Conservation (phyloP, 2,797 vertebrate genomes). For the Acridotheres tristis region DNA sequence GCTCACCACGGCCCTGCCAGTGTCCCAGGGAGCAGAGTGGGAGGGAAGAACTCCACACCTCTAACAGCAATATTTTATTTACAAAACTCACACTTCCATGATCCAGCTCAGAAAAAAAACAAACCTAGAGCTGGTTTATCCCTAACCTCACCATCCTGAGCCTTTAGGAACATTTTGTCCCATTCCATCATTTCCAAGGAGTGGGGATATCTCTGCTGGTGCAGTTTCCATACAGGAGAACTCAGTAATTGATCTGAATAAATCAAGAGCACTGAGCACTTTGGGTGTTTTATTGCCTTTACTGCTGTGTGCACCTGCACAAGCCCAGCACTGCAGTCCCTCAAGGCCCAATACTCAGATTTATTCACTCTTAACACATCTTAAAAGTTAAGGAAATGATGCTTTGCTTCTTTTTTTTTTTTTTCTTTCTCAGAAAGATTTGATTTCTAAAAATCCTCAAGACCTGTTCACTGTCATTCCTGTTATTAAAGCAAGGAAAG, state of each 20-base stretch:
- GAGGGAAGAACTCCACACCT: neutral
- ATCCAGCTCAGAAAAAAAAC: neutral
- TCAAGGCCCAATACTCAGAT: slow-evolving; percentile 8
- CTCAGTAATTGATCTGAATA: neutral
- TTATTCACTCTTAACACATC: slow-evolving; percentile 31
- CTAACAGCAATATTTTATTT: neutral
- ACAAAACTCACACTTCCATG: neutral
- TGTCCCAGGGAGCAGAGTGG: neutral
- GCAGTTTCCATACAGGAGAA: neutral
- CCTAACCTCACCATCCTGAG: accelerated
- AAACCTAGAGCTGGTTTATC: neutral
- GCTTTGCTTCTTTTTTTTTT: neutral
- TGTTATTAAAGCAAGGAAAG: neutral
- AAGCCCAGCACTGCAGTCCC: neutral
- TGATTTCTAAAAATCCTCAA: neutral
- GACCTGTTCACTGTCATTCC: neutral
- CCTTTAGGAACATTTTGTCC: neutral
- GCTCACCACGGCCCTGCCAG: accelerated
- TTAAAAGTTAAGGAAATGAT: neutral
- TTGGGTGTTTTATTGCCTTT: neutral
- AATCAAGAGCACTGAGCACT: neutral
- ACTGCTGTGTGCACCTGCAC: slow-evolving; percentile 8
- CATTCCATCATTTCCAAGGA: neutral
- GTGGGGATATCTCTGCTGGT: neutral
- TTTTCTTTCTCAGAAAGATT: neutral